Conservation (phyloP, 2,113 vertebrate species). For the Hippocampus mohnikei region DNA sequence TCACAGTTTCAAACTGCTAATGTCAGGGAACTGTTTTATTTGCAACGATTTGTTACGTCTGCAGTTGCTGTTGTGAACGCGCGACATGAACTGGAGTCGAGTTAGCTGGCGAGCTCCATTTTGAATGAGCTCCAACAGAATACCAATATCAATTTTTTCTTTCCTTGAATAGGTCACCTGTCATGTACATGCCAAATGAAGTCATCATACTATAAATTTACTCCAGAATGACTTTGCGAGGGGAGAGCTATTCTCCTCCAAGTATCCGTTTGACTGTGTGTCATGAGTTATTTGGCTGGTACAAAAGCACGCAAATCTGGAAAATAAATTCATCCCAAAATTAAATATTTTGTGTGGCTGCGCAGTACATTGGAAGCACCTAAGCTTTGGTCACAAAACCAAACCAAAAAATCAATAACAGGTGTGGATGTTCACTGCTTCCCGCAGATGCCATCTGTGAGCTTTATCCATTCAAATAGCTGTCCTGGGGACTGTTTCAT, state of each 20-base stretch:
- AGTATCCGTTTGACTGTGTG: neutral
- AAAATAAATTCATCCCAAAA: slow-evolving; percentile 23
- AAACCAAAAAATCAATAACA: slow-evolving; percentile 2
- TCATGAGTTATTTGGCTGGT: neutral
- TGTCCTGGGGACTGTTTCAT: slow-evolving; percentile 39
- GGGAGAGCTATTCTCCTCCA: neutral
- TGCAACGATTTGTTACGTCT: too few species aligned
- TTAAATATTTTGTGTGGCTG: neutral
- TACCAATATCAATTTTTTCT: too few species aligned
- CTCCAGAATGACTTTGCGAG: neutral
- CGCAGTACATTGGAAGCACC: slow-evolving; percentile 25
- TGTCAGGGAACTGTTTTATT: too few species aligned
- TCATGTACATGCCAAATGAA: too few species aligned
- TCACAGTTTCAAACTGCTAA: too few species aligned
- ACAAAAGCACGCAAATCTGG: neutral
- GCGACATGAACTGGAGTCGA: too few species aligned
- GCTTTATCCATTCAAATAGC: slow-evolving; percentile 51
- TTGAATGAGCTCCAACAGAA: too few species aligned
- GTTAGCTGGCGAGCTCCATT: too few species aligned
- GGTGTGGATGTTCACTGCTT: slow-evolving; percentile 44
- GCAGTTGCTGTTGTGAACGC: too few species aligned
- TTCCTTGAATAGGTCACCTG: too few species aligned
- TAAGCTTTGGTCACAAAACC: slow-evolving; percentile 12
- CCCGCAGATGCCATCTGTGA: slow-evolving; percentile 25
- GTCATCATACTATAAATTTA: neutral